Percentiles rank a stretch among this genome's conserved stretches.
Evolutionary conservation across 2,797 vertebrate species (phyloP).

Genomic region (Sylvilagus floridanus): DNA sequence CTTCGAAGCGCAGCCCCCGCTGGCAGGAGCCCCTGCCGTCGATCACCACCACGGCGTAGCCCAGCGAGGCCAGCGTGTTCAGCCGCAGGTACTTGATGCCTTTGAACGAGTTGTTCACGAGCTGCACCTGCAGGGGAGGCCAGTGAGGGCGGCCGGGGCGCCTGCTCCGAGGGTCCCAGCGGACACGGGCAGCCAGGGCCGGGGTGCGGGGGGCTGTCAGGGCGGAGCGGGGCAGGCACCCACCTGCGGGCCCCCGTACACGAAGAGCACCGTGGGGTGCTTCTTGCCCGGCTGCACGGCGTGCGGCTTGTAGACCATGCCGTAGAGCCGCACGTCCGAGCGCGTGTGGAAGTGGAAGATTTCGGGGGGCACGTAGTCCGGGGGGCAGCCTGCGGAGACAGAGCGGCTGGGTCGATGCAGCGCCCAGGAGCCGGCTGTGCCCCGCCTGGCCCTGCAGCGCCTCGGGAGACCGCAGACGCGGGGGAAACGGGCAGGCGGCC

Average conservation of each 20-base stretch:
- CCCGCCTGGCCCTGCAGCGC: too few relatives aligned
- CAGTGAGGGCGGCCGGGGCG: not conserved
- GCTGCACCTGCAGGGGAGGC: constrained; percentile 91
- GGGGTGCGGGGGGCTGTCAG: too few relatives aligned
- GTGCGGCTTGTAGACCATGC: constrained; percentile 98
- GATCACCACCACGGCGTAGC: constrained; percentile 97
- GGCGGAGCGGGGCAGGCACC: not conserved
- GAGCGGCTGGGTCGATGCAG: accelerated
- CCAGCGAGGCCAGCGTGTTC: constrained; percentile 96
- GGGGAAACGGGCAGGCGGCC: too few relatives aligned
- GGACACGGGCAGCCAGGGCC: not conserved
- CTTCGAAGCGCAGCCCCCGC: constrained; percentile 96
- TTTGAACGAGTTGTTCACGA: constrained; percentile 99
- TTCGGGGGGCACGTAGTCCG: constrained; percentile 96
- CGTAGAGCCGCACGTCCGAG: constrained; percentile 94
- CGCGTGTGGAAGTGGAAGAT: constrained; percentile 96
- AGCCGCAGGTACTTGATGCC: constrained; percentile 97
- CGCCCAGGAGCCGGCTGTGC: not conserved
- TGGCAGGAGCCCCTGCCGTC: constrained; percentile 98
- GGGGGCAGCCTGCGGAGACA: constrained; percentile 92
- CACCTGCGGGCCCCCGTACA: constrained; percentile 98
- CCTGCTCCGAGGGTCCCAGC: accelerated
- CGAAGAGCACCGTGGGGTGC: constrained; percentile 97
- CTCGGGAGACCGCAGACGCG: too few relatives aligned
- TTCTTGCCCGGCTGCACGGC: constrained; percentile 94